Percentiles rank a stretch among this genome's conserved stretches.
Evolutionary conservation across 2,888 invertebrate species (phyloP).

Genomic region (Rhamnusium bicolor): DNA sequence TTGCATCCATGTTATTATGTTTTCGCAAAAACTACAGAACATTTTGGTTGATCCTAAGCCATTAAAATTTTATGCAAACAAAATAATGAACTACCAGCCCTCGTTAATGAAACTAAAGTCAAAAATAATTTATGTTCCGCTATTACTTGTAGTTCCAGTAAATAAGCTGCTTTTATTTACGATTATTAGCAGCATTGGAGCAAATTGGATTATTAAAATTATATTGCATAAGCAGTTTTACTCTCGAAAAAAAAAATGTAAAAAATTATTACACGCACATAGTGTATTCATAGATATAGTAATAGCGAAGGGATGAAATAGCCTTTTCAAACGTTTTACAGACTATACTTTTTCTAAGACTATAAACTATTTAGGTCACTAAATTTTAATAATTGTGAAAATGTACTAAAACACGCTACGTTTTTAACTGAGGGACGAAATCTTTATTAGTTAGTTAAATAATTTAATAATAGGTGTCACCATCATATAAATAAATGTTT

Average conservation of each 20-base stretch:
- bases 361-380: too few species aligned
- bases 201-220: slow-evolving; percentile 24
- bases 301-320: too few species aligned
- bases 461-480: too few species aligned
- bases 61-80: slow-evolving; percentile 13
- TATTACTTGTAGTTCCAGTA: neutral
- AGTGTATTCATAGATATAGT: too few species aligned
- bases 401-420: too few species aligned
- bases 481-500: too few species aligned
- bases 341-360: too few species aligned
- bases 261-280: neutral
- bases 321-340: too few species aligned
- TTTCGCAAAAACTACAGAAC: slow-evolving; percentile 26
- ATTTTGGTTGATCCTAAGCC: neutral
- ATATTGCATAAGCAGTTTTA: neutral
- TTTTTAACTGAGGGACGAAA: too few species aligned
- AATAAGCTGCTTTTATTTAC: slow-evolving; percentile 28
- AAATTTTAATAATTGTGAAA: too few species aligned
- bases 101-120: slow-evolving; percentile 24
- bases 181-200: neutral
- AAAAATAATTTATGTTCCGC: slow-evolving; percentile 14
- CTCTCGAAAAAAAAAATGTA: neutral
- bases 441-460: too few species aligned
- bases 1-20: slow-evolving; percentile 28
- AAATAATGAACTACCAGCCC: slow-evolving; percentile 23